Percentiles rank a stretch among this genome's conserved stretches.
phyloP scores from a whole-genome alignment of 2,888 invertebrate genomes.

The Prenolepis imparis region DNA sequence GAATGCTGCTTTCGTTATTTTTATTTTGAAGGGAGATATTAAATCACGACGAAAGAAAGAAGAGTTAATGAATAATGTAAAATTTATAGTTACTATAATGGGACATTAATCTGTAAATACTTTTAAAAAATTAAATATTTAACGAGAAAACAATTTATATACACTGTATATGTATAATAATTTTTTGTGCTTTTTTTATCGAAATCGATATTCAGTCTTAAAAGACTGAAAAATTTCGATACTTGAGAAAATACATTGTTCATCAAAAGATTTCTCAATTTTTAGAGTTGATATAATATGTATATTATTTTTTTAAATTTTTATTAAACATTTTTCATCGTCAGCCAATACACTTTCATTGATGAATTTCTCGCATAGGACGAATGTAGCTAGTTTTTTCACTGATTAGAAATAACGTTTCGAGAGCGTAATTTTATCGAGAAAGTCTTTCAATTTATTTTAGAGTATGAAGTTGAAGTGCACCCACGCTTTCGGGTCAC shows the following conservation, averaged over 20 bases:
- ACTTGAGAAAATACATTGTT: background rate
- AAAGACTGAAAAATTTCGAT: background rate
- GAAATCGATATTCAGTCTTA: background rate
- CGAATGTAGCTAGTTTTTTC: background rate
- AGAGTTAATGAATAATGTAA: background rate
- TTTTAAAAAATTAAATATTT: background rate
- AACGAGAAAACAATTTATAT: background rate
- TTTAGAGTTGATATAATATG: background rate
- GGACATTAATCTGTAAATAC: background rate
- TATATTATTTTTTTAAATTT: background rate
- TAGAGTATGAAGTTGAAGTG: background rate
- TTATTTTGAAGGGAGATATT: background rate
- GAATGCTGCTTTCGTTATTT: background rate
- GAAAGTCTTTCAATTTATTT: conserved; percentile 9
- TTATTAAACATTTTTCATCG: background rate
- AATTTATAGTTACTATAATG: background rate
- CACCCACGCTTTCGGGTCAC: background rate
- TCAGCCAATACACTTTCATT: background rate
- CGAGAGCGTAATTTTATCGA: conserved; percentile 14
- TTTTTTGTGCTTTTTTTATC: background rate
- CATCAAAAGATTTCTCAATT: conserved; percentile 3
- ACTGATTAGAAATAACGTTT: background rate
- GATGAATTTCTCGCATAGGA: background rate
- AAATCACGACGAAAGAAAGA: background rate
- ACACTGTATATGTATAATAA: background rate